These are phyloP conservation scores for Branchellion lobata DNA, from an alignment of 2,888 invertebrate species.

Conservation along the genomic window DNA sequence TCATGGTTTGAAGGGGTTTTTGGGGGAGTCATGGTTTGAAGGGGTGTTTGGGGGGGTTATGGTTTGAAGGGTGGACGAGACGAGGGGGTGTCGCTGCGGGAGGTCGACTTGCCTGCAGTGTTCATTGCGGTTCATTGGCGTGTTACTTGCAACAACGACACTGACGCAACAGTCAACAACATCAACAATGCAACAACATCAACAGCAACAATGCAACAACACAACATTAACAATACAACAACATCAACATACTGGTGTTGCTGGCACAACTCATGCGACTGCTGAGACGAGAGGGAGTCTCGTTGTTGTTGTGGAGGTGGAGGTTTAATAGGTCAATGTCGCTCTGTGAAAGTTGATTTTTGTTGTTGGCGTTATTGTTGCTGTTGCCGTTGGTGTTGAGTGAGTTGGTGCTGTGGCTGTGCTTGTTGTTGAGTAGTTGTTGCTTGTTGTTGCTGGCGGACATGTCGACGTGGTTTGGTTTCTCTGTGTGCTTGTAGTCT, in stretches of 20 bases:
- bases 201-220: not conserved
- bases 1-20: not conserved
- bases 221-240: not conserved
- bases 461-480: too few species aligned
- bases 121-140: not conserved
- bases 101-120: not conserved
- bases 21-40: not conserved
- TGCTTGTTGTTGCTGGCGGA: not conserved
- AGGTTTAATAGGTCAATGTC: not conserved
- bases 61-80: not conserved
- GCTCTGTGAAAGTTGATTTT: not conserved
- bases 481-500: too few species aligned
- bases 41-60: too few species aligned
- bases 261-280: not conserved
- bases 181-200: not conserved
- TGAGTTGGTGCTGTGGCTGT: conserved; percentile 16
- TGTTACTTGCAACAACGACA: not conserved
- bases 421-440: not conserved
- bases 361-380: not conserved
- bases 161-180: not conserved
- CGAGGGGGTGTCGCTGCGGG: not conserved
- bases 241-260: not conserved
- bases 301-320: not conserved
- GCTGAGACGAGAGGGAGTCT: not conserved
- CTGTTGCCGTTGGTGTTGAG: not conserved